Conservation (phyloP, 2,113 vertebrate species). For the Ammospiza nelsoni region DNA sequence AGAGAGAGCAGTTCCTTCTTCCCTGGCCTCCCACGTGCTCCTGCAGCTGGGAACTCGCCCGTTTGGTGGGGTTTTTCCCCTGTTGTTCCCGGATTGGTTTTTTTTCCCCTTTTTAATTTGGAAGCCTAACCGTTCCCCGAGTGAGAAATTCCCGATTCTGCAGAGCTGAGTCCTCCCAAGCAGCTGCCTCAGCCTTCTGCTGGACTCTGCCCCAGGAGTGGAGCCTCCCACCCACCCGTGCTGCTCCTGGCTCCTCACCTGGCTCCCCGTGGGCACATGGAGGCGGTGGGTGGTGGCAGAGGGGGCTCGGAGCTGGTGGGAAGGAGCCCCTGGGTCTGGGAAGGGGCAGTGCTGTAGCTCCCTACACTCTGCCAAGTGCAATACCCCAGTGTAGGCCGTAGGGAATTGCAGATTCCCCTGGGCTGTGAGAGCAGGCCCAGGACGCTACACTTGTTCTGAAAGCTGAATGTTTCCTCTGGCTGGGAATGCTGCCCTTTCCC, state of each 20-base stretch:
- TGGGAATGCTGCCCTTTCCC: background rate
- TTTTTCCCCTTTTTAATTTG: background rate
- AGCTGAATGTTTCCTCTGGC: background rate
- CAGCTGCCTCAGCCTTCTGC: background rate
- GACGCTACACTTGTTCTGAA: background rate
- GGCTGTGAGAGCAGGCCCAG: background rate
- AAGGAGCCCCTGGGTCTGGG: background rate
- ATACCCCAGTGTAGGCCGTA: background rate
- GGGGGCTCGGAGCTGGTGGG: background rate
- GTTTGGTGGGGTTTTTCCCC: background rate
- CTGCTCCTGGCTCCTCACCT: slow-evolving; percentile 42
- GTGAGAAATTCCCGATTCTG: background rate
- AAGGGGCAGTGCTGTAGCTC: background rate
- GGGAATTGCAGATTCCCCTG: background rate
- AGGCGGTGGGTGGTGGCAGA: background rate
- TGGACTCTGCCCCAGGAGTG: background rate
- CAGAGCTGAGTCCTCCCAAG: background rate
- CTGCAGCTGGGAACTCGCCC: background rate
- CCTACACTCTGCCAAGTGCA: slow-evolving; percentile 25
- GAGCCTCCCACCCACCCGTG: background rate
- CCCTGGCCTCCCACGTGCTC: background rate
- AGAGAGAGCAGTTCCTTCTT: background rate
- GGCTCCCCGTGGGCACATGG: background rate
- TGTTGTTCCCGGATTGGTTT: background rate
- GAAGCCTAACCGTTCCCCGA: background rate